These are phyloP conservation scores for Eretmocerus hayati DNA, from an alignment of 2,888 invertebrate species.

Conservation along the genomic window DNA sequence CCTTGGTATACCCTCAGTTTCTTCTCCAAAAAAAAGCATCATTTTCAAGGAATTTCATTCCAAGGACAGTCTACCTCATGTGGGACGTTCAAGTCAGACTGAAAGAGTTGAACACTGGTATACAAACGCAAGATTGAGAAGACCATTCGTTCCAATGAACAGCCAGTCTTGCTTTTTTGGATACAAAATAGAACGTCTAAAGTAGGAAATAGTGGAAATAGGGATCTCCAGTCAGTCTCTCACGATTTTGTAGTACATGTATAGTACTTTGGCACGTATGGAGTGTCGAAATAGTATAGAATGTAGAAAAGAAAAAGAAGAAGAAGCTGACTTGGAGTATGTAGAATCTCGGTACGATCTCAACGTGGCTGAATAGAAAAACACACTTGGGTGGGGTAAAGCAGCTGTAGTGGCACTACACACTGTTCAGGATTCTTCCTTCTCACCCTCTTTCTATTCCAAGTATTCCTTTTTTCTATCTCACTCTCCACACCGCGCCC, in stretches of 20 bases:
- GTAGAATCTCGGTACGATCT: conserved; percentile 40
- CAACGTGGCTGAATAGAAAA: conserved; percentile 39
- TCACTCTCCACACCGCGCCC: background rate
- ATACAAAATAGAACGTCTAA: too few species aligned
- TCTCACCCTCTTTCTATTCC: conserved; percentile 3
- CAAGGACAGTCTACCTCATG: too few species aligned
- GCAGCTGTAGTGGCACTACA: conserved; percentile 26
- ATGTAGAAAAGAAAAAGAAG: conserved; percentile 12
- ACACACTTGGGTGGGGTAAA: conserved; percentile 39
- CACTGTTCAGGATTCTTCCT: background rate
- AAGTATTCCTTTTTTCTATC: conserved; percentile 13
- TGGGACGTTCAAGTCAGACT: background rate
- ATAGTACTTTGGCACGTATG: conserved; percentile 26
- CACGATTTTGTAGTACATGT: conserved; percentile 25
- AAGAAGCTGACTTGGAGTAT: too few species aligned
- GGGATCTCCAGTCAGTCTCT: too few species aligned
- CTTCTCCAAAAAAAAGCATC: conserved; percentile 10
- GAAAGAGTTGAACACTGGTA: conserved; percentile 8
- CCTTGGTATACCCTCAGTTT: conserved; percentile 21
- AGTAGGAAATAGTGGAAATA: too few species aligned
- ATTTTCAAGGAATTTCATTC: conserved; percentile 19
- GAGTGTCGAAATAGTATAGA: conserved; percentile 5
- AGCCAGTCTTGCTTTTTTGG: too few species aligned
- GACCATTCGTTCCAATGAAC: conserved; percentile 45
- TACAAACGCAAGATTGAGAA: conserved; percentile 28